Evolutionary conservation across 1,140 invertebrate species (phyloP), one percentile per base, ranked within the genome.

Genomic region (Ips nitidus): DNA sequence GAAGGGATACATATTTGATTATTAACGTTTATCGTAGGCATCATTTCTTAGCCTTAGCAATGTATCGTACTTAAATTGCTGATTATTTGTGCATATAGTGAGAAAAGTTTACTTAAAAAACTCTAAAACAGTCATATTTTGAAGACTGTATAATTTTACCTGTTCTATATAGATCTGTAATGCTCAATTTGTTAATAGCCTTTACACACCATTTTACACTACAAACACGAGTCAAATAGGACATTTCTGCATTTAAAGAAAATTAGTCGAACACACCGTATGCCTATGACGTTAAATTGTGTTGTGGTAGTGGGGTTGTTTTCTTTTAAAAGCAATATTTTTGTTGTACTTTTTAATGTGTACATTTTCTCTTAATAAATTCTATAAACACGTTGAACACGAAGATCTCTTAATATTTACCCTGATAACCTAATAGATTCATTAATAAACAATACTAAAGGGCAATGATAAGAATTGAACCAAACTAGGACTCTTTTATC

Each of bases 311-410:
- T 61, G 53, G 57, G 66, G 66, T 61, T 60, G 58, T 68, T 68
- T 1, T 59, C 38, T 45, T 68, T 68, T 42, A 61, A 22, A 58
- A 68, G 66, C 66, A 68, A 68, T 68, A 68, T 61, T 68, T 67
- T 68, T 60, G 56, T 68, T 60, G 56, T 61, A 57, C 50, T 62
- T 61, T 67, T 42, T 61, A 61, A 61, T 60, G 55, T 68, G 57
- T 68, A 68, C 60, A 68, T 68, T 68, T 68, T 68, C 66, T 61
- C 36, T 36, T 60, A 68, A 68, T 68, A 68, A 62, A 68, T n/a
- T 68, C 66, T 68, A 68, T 68, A 58, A 52, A 68, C 52, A 22
- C 41, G 66, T 68, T 68, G 39, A 36, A 63, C 5, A 4, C 37
- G 37, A 22, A 22, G 3, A 38, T 63, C 22, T 37, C 37, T 43